Evolutionary conservation across 2,113 vertebrate genomes (phyloP).

Genomic region (Trachemys scripta): DNA sequence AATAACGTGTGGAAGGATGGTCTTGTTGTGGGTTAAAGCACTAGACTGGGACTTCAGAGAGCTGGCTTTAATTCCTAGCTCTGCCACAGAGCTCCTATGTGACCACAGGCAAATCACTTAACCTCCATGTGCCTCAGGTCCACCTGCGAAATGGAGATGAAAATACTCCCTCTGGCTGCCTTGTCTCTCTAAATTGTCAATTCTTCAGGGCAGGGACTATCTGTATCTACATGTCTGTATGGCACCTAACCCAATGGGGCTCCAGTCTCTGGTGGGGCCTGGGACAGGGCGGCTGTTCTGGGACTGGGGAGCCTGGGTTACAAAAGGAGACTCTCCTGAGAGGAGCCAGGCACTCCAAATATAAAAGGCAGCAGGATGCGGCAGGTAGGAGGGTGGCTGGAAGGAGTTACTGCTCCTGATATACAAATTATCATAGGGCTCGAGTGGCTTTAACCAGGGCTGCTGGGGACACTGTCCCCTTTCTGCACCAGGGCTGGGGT

Average conservation of each 20-base stretch:
- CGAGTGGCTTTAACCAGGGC: rapidly evolving
- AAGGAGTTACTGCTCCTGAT: no score
- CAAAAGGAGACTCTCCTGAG: neutral
- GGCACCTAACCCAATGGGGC: neutral
- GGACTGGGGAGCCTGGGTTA: neutral
- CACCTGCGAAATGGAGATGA: neutral
- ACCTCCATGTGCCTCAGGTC: neutral
- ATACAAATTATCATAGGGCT: neutral
- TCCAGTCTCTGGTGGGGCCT: neutral
- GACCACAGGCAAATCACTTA: neutral
- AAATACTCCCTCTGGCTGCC: neutral
- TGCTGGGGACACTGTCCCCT: no score
- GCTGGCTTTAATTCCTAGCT: neutral
- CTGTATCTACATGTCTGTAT: rapidly evolving
- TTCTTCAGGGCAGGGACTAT: neutral
- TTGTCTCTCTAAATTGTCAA: rapidly evolving
- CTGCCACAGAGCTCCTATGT: neutral
- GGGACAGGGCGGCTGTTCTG: neutral
- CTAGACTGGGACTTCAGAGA: neutral
- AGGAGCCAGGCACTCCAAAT: neutral
- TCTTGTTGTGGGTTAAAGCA: neutral
- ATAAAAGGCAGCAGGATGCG: neutral
- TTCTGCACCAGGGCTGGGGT: neutral
- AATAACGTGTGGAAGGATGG: neutral
- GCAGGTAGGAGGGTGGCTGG: no score